These are phyloP conservation scores for Eulemur macaco DNA, from an alignment of 2,113 vertebrate species.

Conservation along the genomic window DNA sequence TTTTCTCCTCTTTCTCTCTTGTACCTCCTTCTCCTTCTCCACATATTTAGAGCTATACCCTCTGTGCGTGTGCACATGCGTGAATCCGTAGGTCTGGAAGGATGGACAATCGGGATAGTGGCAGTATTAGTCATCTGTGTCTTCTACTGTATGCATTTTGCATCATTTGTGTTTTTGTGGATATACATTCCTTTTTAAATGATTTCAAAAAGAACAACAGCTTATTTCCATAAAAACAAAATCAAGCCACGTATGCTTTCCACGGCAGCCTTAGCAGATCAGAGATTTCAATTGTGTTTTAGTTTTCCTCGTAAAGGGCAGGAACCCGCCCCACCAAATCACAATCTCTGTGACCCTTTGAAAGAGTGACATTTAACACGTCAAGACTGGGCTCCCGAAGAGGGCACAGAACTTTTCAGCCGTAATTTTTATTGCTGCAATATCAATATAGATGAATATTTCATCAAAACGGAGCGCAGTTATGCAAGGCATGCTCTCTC, in stretches of 20 bases:
- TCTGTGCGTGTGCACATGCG: rapidly evolving
- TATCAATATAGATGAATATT: conserved; percentile 63
- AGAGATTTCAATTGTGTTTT: neutral
- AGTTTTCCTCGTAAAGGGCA: neutral
- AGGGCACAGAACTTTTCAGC: neutral
- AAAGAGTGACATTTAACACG: neutral
- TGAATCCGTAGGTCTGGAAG: neutral
- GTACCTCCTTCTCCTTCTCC: neutral
- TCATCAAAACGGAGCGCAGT: conserved; percentile 2
- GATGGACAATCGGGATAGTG: rapidly evolving
- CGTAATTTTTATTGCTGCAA: neutral
- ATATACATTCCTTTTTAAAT: neutral
- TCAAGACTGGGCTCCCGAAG: rapidly evolving
- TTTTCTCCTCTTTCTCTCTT: no score
- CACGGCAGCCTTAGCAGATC: neutral
- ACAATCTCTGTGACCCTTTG: neutral
- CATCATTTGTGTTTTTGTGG: neutral
- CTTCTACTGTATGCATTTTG: neutral
- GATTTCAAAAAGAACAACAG: neutral
- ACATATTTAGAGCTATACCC: neutral
- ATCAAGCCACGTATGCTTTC: neutral
- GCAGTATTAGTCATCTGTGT: neutral
- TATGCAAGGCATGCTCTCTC: neutral
- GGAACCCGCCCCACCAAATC: neutral
- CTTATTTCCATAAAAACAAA: neutral